Base-by-base conservation (phyloP, 2,797 vertebrate species). In the Echeneis naucrates region DNA sequence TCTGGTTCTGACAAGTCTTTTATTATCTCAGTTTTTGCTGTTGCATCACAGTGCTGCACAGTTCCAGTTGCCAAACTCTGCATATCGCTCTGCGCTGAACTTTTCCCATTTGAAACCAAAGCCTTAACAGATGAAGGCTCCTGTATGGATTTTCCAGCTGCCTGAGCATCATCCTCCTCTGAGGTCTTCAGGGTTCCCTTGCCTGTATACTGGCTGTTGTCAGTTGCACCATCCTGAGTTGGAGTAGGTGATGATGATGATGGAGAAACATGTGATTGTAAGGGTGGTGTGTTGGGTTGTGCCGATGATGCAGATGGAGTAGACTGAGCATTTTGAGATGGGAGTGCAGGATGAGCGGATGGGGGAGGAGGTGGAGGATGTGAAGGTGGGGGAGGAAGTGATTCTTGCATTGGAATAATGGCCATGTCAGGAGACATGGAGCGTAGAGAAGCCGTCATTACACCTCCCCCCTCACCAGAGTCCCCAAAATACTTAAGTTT, bases 401-500 rank as follows among this genome's bases (percentile, higher is more conserved):
- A 57, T 4, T 85, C 89, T 2, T 87, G 77, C 23, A 80, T 8
- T 21, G 78, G 51, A 59, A 75, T 71, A 11, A 80, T 37, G 21
- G 84, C 53, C 14, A 82, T 59, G n/a, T 93, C 89, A 27, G 92
- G 84, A 67, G 94, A 87, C 74, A 92, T 71, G 11, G 87, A 87
- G n/a, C 38, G 71, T 48, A 92, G 77, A 55, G 91, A 90, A 24
- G 83, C 85, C 0, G 89, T 90, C 78, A 94, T 84, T 48, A 92
- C 72, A 35, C 92, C 91, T 58, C 82, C 88, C 2, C 82, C 91
- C 16, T 93, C 81, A 44, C 86, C 69, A 8, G 82, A 70, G 23
- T 96, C 93, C 38, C 95, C 96, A 21, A 99, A 99, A 90, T 97
- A 98, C 63, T 92, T 95, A 12, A 91, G 72, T 82, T 95, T 97